Base-by-base conservation (phyloP, 2,888 invertebrate species). In the Cecidostiba fungosa region DNA sequence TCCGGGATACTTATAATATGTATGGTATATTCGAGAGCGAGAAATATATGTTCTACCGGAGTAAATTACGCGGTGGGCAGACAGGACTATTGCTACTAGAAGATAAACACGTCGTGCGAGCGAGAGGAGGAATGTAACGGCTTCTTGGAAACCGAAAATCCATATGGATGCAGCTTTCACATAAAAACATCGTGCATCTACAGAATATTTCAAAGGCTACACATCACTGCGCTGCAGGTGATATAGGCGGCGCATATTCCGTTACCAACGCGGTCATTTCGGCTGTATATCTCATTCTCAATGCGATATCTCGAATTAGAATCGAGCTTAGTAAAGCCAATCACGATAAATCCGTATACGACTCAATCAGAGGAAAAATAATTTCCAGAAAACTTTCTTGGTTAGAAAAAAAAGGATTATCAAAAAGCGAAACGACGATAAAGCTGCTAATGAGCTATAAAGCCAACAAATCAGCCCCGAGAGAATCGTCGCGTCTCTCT, bases 91-190 rank as follows among this genome's bases (percentile, higher is more conserved):
- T 39, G 72, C 72, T 32, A 72, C 36, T 70, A 70, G 70, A 36
- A 32, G 36, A 70, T 70, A 70, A 70, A 70, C 19, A 32, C 36
- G 76, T 29, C 32, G 47, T 54, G 59, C 8, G 19, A 69, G 29
- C 59, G 62, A 16, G 16, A 23, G 19, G 39, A 73, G 69, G 73
- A 76, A 82, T n/a, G 77, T 62, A 83, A 83, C 70, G 62, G 85
- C 76, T 86, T 82, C 70, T 12, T 1, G 59, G 85, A 79, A 82
- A 79, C 76, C 69, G 66, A 74, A 76, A 82, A 85, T 82, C 69
- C 74, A 82, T 77, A 73, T 66, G 59, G 73, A 82, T 82, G 77
- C 59, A 10, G 43, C 69, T 59, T 76, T 77, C 76, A 39, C 81
- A 81, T 85, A 85, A 85, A 84, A 80, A 72, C 77, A 50, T 77